phyloP scores from a whole-genome alignment of 2,113 vertebrate genomes.

The Calyptommatus sinebrachiatus region DNA sequence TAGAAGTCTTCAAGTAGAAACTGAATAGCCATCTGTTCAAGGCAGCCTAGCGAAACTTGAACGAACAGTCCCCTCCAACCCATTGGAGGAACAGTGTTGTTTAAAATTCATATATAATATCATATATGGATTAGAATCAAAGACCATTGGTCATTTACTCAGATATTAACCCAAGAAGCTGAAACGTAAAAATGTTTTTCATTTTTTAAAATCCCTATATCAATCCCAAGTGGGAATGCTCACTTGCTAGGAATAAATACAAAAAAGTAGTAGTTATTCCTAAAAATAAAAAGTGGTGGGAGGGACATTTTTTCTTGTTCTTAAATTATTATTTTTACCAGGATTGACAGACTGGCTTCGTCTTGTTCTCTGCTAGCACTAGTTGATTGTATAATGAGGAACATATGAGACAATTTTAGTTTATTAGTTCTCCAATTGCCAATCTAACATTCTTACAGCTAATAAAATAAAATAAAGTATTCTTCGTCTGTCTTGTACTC shows the following conservation, averaged over 20 bases:
- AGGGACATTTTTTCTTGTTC: conserved; percentile 10
- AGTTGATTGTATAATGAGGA: conserved; percentile 65
- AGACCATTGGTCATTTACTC: too few species aligned
- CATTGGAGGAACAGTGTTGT: too few species aligned
- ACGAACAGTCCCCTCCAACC: too few species aligned
- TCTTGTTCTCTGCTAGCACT: conserved; percentile 50
- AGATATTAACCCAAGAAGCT: too few species aligned
- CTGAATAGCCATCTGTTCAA: too few species aligned
- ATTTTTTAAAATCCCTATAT: too few species aligned
- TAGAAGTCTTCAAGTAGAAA: too few species aligned
- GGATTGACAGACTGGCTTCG: conserved; percentile 22
- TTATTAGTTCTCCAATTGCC: conserved; percentile 69
- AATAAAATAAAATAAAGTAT: conserved; percentile 67
- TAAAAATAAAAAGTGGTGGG: neutral
- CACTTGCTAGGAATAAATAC: neutral
- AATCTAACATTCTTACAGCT: conserved; percentile 60
- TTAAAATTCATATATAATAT: too few species aligned
- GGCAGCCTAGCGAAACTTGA: too few species aligned
- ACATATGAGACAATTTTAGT: conserved; percentile 60
- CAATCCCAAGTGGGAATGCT: neutral
- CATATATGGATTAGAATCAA: too few species aligned
- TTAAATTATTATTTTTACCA: conserved; percentile 1
- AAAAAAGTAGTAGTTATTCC: neutral
- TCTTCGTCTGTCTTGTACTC: conserved; percentile 56
- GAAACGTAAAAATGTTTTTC: too few species aligned